These are phyloP conservation scores for Chloropsis cyanopogon DNA, from an alignment of 2,113 vertebrate species.

Conservation along the genomic window DNA sequence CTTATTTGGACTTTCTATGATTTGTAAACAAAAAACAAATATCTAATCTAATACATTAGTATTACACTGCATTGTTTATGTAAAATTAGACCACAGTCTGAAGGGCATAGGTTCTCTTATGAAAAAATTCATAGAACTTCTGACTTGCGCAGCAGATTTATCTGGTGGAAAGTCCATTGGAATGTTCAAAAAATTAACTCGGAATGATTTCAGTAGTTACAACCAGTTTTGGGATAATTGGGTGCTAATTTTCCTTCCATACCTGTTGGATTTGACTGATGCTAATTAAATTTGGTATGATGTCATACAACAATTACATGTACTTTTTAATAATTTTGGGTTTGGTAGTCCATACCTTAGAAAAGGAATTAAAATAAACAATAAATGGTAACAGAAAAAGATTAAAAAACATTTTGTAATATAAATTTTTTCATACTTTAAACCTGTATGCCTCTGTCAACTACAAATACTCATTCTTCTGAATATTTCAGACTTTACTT, in stretches of 20 bases:
- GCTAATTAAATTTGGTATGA: not conserved
- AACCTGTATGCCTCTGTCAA: not conserved
- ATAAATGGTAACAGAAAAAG: not conserved
- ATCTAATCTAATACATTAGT: rapidly evolving
- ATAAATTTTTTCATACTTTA: not conserved
- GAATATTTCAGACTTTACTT: not conserved
- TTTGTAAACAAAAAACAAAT: not conserved
- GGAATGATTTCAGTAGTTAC: not conserved
- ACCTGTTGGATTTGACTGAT: not conserved
- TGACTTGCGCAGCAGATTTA: not conserved
- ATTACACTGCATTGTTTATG: not conserved
- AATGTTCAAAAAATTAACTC: not conserved
- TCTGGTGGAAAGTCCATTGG: not conserved
- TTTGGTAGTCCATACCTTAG: not conserved
- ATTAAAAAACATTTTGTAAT: not conserved
- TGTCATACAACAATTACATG: rapidly evolving
- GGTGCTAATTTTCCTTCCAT: not conserved
- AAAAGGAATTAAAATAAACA: not conserved
- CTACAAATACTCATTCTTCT: not conserved
- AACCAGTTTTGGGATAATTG: not conserved
- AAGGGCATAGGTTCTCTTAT: not conserved
- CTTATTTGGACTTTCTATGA: not conserved
- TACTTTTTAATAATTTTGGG: not conserved
- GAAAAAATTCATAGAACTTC: not conserved
- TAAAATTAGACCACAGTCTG: not conserved